phyloP scores from a whole-genome alignment of 2,113 vertebrate species.

The zebrafish (Danio rerio) region DNA sequence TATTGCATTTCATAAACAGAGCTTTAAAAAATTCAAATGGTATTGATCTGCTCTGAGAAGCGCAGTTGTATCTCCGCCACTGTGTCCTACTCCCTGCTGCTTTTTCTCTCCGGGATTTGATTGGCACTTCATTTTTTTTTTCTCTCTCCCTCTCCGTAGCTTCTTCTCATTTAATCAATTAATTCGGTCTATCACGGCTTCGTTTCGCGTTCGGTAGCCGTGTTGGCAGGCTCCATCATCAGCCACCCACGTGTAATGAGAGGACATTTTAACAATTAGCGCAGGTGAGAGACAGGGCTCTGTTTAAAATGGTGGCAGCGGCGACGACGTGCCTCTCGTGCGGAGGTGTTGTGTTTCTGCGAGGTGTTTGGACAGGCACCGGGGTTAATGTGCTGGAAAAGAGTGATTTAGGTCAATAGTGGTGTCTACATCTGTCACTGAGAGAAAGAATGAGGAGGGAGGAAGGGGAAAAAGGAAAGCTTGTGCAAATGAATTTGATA shows the following conservation, averaged over 20 bases:
- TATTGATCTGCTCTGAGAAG: conserved; percentile 82
- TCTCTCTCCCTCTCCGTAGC: background rate
- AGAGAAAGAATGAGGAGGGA: conserved; percentile 56
- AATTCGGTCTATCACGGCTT: conserved; percentile 36
- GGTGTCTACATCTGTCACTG: conserved; percentile 74
- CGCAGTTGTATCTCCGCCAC: conserved; percentile 53
- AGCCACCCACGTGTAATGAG: conserved; percentile 42
- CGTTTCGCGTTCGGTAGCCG: conserved; percentile 15
- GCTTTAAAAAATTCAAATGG: conserved; percentile 87
- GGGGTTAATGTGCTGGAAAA: conserved; percentile 78
- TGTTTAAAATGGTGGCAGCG: conserved; percentile 45
- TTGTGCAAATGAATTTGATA: background rate
- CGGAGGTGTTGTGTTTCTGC: conserved; percentile 60
- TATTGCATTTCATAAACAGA: conserved; percentile 92
- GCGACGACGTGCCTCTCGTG: conserved; percentile 53
- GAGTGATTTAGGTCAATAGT: conserved; percentile 77
- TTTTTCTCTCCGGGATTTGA: conserved; percentile 12
- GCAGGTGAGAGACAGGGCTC: conserved; percentile 41
- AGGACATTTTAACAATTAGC: conserved; percentile 54
- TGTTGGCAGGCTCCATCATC: conserved; percentile 41
- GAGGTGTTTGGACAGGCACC: conserved; percentile 55
- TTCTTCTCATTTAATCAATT: conserved; percentile 45
- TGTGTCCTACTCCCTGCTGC: background rate
- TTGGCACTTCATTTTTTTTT: background rate
- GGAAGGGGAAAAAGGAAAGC: conserved; percentile 30